Conservation (phyloP, 2,797 vertebrate genomes). For the Myotis daubentonii region DNA sequence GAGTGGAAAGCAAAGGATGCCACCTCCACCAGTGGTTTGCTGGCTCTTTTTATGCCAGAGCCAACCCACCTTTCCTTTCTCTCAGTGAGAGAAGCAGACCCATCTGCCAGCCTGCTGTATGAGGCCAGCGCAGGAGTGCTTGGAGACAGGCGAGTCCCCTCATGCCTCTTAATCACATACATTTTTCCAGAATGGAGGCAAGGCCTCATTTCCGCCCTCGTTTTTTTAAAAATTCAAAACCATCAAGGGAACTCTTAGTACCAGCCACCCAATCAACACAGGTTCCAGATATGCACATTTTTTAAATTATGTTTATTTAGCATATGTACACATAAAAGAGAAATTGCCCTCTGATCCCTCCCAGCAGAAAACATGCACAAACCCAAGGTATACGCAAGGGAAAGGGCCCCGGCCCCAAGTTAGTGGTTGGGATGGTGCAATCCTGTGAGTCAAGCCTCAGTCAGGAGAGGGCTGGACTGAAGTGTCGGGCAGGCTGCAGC, state of each 20-base stretch:
- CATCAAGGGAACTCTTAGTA: not conserved
- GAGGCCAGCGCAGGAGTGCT: not conserved
- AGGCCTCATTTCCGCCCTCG: not conserved
- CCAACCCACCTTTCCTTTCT: not conserved
- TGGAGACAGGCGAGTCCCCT: not conserved
- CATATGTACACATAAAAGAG: conserved; percentile 88
- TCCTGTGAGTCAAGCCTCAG: conserved; percentile 80
- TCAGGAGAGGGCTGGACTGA: conserved; percentile 77
- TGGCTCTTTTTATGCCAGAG: not conserved
- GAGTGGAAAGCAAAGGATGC: not conserved
- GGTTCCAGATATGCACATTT: conserved; percentile 34
- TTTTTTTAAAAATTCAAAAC: not conserved
- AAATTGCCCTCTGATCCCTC: conserved; percentile 83
- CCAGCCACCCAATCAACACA: not conserved
- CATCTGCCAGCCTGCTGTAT: not conserved
- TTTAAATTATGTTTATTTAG: conserved; percentile 90
- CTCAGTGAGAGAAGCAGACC: not conserved
- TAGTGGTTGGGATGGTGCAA: conserved; percentile 81
- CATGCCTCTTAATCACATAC: not conserved
- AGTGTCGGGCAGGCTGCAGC: not conserved
- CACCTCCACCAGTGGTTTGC: not conserved
- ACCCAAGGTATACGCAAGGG: conserved; percentile 80
- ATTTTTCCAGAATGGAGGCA: not conserved
- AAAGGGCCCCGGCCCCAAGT: conserved; percentile 81
- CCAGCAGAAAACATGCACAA: conserved; percentile 87